Percentiles rank a stretch among this genome's conserved stretches.
These are phyloP conservation scores for Lumbricus terrestris DNA, from an alignment of 2,888 invertebrate genomes.

Conservation along the genomic window DNA sequence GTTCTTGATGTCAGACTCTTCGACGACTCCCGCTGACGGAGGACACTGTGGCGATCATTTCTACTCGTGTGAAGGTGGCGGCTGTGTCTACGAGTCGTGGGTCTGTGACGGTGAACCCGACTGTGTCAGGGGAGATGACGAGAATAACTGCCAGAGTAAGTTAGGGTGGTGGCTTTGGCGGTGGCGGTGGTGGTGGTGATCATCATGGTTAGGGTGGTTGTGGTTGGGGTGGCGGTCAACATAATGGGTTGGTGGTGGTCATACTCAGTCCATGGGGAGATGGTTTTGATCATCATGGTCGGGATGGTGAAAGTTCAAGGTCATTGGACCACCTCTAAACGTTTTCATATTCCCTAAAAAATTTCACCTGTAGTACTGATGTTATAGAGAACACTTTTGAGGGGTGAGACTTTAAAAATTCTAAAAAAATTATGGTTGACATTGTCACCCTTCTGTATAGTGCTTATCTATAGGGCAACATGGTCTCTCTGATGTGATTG, in stretches of 20 bases:
- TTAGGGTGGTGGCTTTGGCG: background rate
- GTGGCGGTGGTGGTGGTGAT: background rate
- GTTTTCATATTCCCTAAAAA: too few relatives aligned
- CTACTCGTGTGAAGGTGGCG: constrained; percentile 18
- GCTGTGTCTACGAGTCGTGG: constrained; percentile 49
- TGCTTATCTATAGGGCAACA: too few relatives aligned
- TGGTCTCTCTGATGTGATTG: too few relatives aligned
- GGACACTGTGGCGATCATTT: background rate
- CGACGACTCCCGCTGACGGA: background rate
- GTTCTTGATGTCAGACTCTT: background rate
- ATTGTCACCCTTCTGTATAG: background rate
- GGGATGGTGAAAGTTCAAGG: background rate
- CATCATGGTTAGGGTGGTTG: background rate
- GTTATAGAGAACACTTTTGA: too few relatives aligned
- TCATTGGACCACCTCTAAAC: too few relatives aligned
- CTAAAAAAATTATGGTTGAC: too few relatives aligned
- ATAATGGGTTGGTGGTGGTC: background rate
- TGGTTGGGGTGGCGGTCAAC: background rate
- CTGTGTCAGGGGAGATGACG: constrained; percentile 60
- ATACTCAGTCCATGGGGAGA: background rate
- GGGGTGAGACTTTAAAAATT: too few relatives aligned
- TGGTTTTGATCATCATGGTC: background rate
- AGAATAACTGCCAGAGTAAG: background rate
- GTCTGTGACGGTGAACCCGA: constrained; percentile 70
- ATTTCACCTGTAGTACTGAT: too few relatives aligned